These are phyloP conservation scores for Percopsis omiscomaycus DNA, from an alignment of 2,797 vertebrate species.

Conservation along the genomic window DNA sequence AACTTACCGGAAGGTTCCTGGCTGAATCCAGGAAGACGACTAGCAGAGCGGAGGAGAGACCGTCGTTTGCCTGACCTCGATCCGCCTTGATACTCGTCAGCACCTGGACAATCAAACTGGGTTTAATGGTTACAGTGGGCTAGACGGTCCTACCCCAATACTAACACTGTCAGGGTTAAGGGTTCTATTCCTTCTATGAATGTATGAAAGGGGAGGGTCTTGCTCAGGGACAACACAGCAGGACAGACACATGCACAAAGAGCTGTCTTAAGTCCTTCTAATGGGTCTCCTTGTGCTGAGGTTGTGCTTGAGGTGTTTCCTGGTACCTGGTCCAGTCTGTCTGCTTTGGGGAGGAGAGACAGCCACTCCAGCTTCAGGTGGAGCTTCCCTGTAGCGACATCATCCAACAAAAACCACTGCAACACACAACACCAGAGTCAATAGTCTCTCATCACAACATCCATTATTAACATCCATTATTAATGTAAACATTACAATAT, in stretches of 20 bases:
- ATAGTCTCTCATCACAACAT: too few species aligned
- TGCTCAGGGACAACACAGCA: too few species aligned
- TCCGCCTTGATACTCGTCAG: slow-evolving; percentile 85
- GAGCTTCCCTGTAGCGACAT: slow-evolving; percentile 85
- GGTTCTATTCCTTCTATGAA: background rate
- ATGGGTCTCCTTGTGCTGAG: background rate
- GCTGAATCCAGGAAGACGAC: slow-evolving; percentile 94
- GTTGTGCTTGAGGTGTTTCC: background rate
- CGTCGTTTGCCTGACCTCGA: slow-evolving; percentile 86
- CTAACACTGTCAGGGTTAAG: background rate
- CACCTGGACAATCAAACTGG: slow-evolving; percentile 68
- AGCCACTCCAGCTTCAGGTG: slow-evolving; percentile 93
- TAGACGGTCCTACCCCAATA: background rate
- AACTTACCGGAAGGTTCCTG: slow-evolving; percentile 91
- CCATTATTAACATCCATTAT: too few species aligned
- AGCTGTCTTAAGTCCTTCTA: too few species aligned
- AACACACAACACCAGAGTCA: background rate
- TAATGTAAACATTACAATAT: too few species aligned
- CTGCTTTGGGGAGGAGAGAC: slow-evolving; percentile 79
- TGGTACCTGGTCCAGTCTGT: slow-evolving; percentile 86
- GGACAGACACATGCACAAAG: too few species aligned
- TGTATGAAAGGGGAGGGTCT: too few species aligned
- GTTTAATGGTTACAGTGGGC: background rate
- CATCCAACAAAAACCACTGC: slow-evolving; percentile 91
- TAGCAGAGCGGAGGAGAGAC: slow-evolving; percentile 90